phyloP scores from a whole-genome alignment of 1,140 invertebrate species.

The Heterodera carotae region DNA sequence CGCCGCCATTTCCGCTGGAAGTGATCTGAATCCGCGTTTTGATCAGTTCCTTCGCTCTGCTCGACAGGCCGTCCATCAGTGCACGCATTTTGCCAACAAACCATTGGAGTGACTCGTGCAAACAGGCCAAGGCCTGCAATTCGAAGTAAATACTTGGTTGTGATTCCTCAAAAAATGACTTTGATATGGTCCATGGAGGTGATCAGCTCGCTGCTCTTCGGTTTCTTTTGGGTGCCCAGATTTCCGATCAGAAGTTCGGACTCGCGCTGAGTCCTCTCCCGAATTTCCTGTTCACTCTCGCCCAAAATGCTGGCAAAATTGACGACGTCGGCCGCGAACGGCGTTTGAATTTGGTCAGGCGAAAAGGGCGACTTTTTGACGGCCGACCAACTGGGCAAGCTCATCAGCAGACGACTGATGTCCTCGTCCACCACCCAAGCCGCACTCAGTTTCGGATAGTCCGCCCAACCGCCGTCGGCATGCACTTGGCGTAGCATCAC shows the following conservation, averaged over 20 bases:
- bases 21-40: slow-evolving; percentile 49
- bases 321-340: slow-evolving; percentile 22
- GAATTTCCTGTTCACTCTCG: slow-evolving; percentile 69
- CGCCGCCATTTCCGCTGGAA: slow-evolving; percentile 24
- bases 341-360: slow-evolving; percentile 31
- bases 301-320: slow-evolving; percentile 23
- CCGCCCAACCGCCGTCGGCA: slow-evolving; percentile 58
- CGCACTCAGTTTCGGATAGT: slow-evolving; percentile 80
- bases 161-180: slow-evolving; percentile 57
- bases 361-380: slow-evolving; percentile 34
- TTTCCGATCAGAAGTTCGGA: slow-evolving; percentile 80
- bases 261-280: slow-evolving; percentile 81
- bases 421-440: slow-evolving; percentile 91
- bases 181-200: slow-evolving; percentile 59
- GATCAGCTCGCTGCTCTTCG: slow-evolving; percentile 56
- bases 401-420: slow-evolving; percentile 78
- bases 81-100: slow-evolving; percentile 47
- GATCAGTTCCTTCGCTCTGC: slow-evolving; percentile 42
- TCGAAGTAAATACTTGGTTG: background rate
- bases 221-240: slow-evolving; percentile 54
- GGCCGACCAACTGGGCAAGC: slow-evolving; percentile 52
- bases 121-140: slow-evolving; percentile 72
- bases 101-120: slow-evolving; percentile 86
- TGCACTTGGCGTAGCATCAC: slow-evolving; percentile 40
- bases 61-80: slow-evolving; percentile 36